Evolutionary conservation across 2,113 vertebrate species (phyloP).

Genomic region (Rafetus swinhoei): DNA sequence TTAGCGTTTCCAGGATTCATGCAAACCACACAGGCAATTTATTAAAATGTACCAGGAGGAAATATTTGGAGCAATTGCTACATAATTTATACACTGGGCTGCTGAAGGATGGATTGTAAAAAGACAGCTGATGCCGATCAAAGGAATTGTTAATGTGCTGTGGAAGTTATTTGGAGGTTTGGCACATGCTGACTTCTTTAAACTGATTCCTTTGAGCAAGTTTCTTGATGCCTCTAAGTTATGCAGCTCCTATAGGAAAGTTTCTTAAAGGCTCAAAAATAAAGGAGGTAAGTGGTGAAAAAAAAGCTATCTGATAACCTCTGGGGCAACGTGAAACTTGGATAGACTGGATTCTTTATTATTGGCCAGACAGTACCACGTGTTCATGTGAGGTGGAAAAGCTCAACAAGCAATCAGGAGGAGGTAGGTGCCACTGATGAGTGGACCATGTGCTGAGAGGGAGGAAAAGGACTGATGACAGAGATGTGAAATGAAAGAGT

Average conservation of each 20-base stretch:
- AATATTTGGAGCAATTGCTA: constrained; percentile 62
- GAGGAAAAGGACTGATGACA: neutral
- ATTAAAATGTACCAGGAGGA: constrained; percentile 61
- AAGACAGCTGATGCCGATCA: constrained; percentile 64
- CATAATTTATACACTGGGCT: constrained; percentile 68
- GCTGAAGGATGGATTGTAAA: constrained; percentile 57
- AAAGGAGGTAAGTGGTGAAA: neutral
- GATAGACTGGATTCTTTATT: neutral
- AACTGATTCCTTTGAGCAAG: constrained; percentile 58
- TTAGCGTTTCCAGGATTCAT: constrained; percentile 26
- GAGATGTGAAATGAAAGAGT: neutral
- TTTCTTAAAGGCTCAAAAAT: constrained; percentile 13
- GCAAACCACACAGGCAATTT: constrained; percentile 33
- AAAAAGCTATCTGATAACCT: neutral
- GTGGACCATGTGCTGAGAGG: neutral
- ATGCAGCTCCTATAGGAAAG: constrained; percentile 10
- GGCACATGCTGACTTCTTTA: constrained; percentile 62
- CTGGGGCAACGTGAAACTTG: neutral
- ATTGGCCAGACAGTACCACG: neutral
- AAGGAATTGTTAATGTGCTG: constrained; percentile 59
- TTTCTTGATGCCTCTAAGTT: constrained; percentile 31
- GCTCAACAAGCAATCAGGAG: neutral
- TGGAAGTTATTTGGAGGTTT: constrained; percentile 44
- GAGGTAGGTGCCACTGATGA: neutral
- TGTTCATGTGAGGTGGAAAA: neutral